phyloP scores from a whole-genome alignment of 2,797 vertebrate species.

The Heliangelus exortis region DNA sequence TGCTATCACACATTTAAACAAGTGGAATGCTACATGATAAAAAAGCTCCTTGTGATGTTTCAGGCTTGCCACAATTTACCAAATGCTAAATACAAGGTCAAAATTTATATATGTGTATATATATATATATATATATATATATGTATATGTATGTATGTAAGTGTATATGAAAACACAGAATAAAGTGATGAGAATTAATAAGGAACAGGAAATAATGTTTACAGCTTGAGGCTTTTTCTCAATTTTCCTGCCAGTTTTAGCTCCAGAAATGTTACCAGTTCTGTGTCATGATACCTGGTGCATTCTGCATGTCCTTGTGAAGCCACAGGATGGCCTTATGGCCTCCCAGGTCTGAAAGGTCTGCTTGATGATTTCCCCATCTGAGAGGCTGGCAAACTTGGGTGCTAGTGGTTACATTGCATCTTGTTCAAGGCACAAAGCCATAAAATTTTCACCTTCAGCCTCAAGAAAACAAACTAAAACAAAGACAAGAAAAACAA shows the following conservation, averaged over 20 bases:
- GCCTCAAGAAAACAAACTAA: neutral
- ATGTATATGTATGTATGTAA: neutral
- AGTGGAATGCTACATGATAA: neutral
- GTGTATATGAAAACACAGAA: neutral
- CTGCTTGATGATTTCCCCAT: neutral
- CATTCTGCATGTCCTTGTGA: neutral
- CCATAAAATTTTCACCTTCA: neutral
- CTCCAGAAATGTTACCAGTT: neutral
- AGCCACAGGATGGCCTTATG: neutral
- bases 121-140: neutral
- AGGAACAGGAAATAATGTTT: neutral
- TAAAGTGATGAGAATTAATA: neutral
- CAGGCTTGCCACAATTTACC: neutral
- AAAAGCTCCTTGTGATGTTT: neutral
- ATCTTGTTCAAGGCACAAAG: neutral
- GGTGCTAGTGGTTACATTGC: neutral
- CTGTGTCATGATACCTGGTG: neutral
- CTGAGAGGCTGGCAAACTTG: neutral
- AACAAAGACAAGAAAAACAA: neutral
- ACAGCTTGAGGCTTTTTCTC: neutral
- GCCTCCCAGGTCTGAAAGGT: neutral
- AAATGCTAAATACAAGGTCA: neutral
- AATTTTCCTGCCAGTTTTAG: neutral
- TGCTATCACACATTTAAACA: neutral
- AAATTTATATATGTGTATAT: neutral